Evolutionary conservation across 1,140 invertebrate species (phyloP).

Genomic region (Brachionus paranguensis): DNA sequence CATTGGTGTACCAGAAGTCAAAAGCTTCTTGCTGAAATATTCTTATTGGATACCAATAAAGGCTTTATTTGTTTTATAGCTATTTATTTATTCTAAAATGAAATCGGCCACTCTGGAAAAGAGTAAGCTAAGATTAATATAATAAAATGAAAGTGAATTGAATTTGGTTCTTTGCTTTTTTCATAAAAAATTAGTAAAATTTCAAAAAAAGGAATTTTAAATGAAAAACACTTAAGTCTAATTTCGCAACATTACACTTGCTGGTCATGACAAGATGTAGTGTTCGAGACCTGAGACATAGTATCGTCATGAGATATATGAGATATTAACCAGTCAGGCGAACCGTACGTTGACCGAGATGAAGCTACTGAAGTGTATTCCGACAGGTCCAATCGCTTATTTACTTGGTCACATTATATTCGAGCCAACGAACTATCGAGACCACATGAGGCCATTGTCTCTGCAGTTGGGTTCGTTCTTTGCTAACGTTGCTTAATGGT

Average conservation of each 20-base stretch:
- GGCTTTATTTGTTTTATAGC: too few species aligned
- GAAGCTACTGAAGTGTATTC: background rate
- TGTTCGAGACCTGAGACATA: background rate
- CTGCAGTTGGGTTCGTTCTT: background rate
- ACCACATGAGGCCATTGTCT: background rate
- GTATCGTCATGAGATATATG: background rate
- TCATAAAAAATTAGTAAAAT: too few species aligned
- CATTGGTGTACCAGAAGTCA: background rate
- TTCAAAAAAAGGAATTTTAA: too few species aligned
- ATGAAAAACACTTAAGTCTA: too few species aligned
- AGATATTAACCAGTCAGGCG: background rate
- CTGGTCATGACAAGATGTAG: background rate
- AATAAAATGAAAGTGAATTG: too few species aligned
- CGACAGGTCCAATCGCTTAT: background rate
- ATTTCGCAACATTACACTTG: too few species aligned
- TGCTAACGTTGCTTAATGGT: background rate
- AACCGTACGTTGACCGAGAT: background rate
- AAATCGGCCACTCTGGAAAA: too few species aligned
- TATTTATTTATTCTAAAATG: too few species aligned
- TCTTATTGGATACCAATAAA: too few species aligned
- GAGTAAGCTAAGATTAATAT: too few species aligned
- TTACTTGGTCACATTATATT: background rate
- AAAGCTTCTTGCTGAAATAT: background rate
- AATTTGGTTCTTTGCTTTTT: too few species aligned
- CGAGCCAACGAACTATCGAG: background rate